These are phyloP conservation scores for Oikopleura vanhoeffeni DNA, from an alignment of 23 tunicate species.

Conservation along the genomic window DNA sequence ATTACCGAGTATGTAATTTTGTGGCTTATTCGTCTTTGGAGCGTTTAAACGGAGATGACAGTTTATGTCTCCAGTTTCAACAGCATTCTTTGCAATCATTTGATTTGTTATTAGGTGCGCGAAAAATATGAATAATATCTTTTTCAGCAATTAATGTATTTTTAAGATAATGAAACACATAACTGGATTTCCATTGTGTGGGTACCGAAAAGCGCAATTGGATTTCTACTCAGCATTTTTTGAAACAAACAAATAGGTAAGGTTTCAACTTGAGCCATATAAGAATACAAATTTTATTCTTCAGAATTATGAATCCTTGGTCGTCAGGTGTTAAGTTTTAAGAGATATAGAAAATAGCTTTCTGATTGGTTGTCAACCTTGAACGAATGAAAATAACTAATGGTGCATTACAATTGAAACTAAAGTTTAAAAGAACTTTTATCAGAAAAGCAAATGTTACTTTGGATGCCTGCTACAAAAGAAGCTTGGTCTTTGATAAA, in stretches of 20 bases:
- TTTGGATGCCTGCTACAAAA: not conserved
- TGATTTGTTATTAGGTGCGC: not conserved
- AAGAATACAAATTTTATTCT: not conserved
- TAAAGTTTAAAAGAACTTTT: not conserved
- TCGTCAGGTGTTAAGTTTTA: not conserved
- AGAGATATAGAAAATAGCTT: not conserved
- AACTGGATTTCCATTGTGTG: not conserved
- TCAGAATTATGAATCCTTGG: not conserved
- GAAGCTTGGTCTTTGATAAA: not conserved
- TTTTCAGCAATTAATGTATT: not conserved
- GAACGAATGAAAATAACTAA: not conserved
- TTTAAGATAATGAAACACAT: not conserved
- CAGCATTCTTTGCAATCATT: not conserved
- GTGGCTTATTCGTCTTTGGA: not conserved
- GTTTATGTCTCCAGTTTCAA: not conserved
- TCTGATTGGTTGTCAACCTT: not conserved
- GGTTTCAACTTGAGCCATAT: not conserved
- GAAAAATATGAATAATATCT: not conserved
- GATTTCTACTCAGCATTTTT: not conserved
- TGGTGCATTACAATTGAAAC: not conserved
- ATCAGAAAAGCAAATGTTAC: not conserved
- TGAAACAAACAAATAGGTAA: not conserved
- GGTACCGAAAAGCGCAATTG: not conserved
- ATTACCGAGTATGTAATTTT: not conserved
- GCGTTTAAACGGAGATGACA: not conserved